Percentiles rank a stretch among this genome's conserved stretches.
phyloP scores from a whole-genome alignment of 2,797 vertebrate species.

The Notolepis coatsorum region DNA sequence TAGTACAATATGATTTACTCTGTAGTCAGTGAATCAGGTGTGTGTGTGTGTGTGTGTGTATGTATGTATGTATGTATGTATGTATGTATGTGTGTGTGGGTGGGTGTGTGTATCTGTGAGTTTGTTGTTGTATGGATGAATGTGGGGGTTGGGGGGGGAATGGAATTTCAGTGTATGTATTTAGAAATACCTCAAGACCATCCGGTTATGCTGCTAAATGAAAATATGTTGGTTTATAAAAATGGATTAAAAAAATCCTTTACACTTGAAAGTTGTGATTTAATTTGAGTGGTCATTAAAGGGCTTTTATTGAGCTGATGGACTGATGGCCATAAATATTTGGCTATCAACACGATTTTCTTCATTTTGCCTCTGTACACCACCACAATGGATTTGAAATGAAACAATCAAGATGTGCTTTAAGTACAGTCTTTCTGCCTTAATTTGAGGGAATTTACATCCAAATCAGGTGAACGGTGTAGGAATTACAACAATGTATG shows the following conservation, averaged over 20 bases:
- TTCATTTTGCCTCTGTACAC: too few species aligned
- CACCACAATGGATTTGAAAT: too few species aligned
- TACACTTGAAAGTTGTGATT: slow-evolving; percentile 62
- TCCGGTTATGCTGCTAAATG: slow-evolving; percentile 92
- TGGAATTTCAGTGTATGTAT: slow-evolving; percentile 76
- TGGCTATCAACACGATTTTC: too few species aligned
- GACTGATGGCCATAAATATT: too few species aligned
- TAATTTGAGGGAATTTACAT: slow-evolving; percentile 34
- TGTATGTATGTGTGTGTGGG: slow-evolving; percentile 33
- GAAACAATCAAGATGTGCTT: too few species aligned
- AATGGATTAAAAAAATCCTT: slow-evolving; percentile 83
- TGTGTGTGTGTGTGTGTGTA: slow-evolving; percentile 31
- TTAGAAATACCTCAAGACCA: slow-evolving; percentile 95
- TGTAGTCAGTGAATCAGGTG: slow-evolving; percentile 21
- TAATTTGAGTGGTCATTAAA: not conserved
- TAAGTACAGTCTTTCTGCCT: too few species aligned
- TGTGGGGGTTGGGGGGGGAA: slow-evolving; percentile 48
- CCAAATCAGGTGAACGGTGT: slow-evolving; percentile 36
- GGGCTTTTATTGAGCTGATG: too few species aligned
- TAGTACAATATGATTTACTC: slow-evolving; percentile 40
- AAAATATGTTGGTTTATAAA: slow-evolving; percentile 83
- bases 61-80: slow-evolving; percentile 32
- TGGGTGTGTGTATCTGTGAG: slow-evolving; percentile 37
- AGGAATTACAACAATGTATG: slow-evolving; percentile 35
- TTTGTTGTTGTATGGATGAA: slow-evolving; percentile 41